These are phyloP conservation scores for Folsomia manolachei DNA, from an alignment of 2,888 invertebrate species.

Conservation along the genomic window DNA sequence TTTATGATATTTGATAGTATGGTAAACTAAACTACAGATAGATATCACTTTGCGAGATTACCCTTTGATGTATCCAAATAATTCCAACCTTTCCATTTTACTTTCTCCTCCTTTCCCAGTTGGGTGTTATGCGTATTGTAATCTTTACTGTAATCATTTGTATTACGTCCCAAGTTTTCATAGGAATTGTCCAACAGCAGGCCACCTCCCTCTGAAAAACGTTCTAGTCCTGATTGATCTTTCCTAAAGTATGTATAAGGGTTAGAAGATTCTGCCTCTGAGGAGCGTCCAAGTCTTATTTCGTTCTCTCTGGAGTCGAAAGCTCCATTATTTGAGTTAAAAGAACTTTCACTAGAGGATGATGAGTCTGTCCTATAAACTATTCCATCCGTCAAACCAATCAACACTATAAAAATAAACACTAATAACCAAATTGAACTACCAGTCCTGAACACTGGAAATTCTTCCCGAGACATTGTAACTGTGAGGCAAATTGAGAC, in stretches of 20 bases:
- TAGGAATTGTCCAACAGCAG: background rate
- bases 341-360: too few relatives aligned
- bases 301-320: background rate
- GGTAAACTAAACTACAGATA: background rate
- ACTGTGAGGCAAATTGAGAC: too few relatives aligned
- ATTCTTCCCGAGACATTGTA: too few relatives aligned
- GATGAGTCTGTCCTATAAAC: too few relatives aligned
- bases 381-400: too few relatives aligned
- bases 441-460: too few relatives aligned
- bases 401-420: too few relatives aligned
- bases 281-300: background rate
- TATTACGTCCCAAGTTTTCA: too few relatives aligned
- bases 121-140: background rate
- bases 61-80: conserved; percentile 26
- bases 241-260: background rate
- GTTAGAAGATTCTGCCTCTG: background rate
- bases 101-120: background rate
- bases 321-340: too few relatives aligned
- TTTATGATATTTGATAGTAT: too few relatives aligned
- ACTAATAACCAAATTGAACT: too few relatives aligned
- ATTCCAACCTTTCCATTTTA: conserved; percentile 28
- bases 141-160: background rate
- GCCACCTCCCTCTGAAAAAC: background rate
- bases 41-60: background rate
- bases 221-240: too few relatives aligned